Evolutionary conservation across 2,888 invertebrate species (phyloP).

Genomic region (Erebia palarica): DNA sequence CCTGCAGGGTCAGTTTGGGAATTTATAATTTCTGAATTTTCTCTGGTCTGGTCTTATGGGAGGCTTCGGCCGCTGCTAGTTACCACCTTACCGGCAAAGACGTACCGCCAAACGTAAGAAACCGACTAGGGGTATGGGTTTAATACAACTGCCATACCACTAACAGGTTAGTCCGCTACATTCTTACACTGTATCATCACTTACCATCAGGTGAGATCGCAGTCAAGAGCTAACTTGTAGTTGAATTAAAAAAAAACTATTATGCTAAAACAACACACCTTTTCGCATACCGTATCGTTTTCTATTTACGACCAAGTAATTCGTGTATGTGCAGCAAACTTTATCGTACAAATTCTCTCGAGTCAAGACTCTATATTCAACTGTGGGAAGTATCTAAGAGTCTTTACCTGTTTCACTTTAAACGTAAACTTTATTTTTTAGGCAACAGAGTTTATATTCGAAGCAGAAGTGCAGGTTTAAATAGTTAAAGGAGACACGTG

Average conservation of each 20-base stretch:
- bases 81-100: too few relatives aligned
- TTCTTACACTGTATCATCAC: too few relatives aligned
- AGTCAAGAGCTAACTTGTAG: too few relatives aligned
- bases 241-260: not conserved
- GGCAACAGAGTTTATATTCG: slow-evolving; percentile 30
- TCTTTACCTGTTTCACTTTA: slow-evolving; percentile 29
- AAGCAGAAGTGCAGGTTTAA: slow-evolving; percentile 34
- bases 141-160: too few relatives aligned
- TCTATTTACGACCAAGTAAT: slow-evolving; percentile 12
- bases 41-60: too few relatives aligned
- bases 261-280: slow-evolving; percentile 5
- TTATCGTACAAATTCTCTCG: slow-evolving; percentile 50
- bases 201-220: too few relatives aligned
- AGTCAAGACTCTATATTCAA: slow-evolving; percentile 62
- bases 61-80: too few relatives aligned
- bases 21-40: too few relatives aligned
- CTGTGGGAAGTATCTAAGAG: slow-evolving; percentile 44
- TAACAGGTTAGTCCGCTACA: too few relatives aligned
- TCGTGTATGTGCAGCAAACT: slow-evolving; percentile 25
- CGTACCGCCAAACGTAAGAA: too few relatives aligned
- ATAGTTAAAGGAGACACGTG: slow-evolving; percentile 47
- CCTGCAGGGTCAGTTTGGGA: too few relatives aligned
- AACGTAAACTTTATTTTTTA: slow-evolving; percentile 41
- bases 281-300: slow-evolving; percentile 19
- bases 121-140: too few relatives aligned